Conservation (phyloP, 2,113 vertebrate species). For the Ochotona princeps region DNA sequence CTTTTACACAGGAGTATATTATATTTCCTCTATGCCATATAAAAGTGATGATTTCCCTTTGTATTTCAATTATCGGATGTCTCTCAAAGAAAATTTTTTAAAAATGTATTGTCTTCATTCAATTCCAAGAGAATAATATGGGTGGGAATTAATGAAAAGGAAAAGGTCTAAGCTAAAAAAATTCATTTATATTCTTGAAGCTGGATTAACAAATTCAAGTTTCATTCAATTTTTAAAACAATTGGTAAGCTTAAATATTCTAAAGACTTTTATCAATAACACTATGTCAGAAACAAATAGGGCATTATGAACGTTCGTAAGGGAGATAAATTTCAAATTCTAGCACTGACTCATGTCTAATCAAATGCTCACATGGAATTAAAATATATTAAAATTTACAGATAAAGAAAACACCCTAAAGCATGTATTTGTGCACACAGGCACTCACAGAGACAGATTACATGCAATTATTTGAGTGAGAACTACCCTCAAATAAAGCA, state of each 20-base stretch:
- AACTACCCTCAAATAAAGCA: neutral
- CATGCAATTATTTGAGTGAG: neutral
- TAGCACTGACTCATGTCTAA: neutral
- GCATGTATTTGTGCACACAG: neutral
- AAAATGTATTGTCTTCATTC: constrained; percentile 29
- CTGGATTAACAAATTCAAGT: neutral
- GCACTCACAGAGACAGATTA: neutral
- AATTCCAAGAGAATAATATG: neutral
- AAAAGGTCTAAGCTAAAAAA: neutral
- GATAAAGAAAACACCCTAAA: neutral
- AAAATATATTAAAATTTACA: neutral
- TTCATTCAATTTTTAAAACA: neutral
- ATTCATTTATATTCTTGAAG: constrained; percentile 18
- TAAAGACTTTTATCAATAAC: neutral
- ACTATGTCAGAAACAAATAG: neutral
- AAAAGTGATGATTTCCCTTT: neutral
- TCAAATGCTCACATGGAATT: neutral
- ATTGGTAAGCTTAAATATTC: neutral
- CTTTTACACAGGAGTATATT: neutral
- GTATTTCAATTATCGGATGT: neutral
- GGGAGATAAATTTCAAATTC: neutral
- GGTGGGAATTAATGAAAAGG: neutral
- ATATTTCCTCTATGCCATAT: neutral
- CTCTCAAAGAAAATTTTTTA: neutral
- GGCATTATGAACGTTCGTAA: neutral